Evolutionary conservation across 2,797 vertebrate species (phyloP).

Genomic region (Remorina albescens): DNA sequence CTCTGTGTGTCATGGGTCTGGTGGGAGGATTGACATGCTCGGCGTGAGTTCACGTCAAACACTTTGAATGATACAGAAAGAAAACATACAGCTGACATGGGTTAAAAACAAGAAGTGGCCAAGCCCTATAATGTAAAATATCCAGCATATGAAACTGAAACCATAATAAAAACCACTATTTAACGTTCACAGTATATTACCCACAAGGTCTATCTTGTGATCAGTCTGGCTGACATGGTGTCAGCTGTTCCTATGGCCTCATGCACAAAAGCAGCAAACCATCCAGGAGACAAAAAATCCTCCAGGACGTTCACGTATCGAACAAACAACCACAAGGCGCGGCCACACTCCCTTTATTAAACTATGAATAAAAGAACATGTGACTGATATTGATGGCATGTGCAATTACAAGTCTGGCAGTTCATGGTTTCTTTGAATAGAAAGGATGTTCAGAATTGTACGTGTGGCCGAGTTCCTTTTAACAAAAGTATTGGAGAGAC

Average conservation of each 20-base stretch:
- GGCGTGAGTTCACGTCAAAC: conserved; percentile 12
- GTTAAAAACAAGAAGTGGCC: background rate
- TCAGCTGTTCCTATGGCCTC: conserved; percentile 32
- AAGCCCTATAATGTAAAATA: background rate
- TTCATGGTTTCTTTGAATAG: background rate
- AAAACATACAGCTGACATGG: background rate
- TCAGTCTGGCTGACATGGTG: conserved; percentile 28
- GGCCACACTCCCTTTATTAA: conserved; percentile 35
- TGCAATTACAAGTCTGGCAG: conserved; percentile 51
- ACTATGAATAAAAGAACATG: conserved; percentile 42
- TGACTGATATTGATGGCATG: conserved; percentile 52
- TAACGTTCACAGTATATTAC: background rate
- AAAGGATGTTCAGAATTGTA: background rate
- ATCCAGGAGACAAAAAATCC: conserved; percentile 31
- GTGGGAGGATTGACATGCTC: background rate
- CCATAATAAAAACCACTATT: background rate
- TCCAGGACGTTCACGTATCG: conserved; percentile 19
- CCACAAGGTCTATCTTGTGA: conserved; percentile 33
- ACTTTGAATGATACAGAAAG: background rate
- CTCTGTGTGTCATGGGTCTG: background rate
- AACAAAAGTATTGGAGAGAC: no score
- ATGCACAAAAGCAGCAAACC: conserved; percentile 48
- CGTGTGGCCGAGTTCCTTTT: background rate
- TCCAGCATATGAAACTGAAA: conserved; percentile 6
- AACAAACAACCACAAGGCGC: conserved; percentile 21